These are phyloP conservation scores for Iphiclides podalirius DNA, from an alignment of 2,888 invertebrate species.

Conservation along the genomic window DNA sequence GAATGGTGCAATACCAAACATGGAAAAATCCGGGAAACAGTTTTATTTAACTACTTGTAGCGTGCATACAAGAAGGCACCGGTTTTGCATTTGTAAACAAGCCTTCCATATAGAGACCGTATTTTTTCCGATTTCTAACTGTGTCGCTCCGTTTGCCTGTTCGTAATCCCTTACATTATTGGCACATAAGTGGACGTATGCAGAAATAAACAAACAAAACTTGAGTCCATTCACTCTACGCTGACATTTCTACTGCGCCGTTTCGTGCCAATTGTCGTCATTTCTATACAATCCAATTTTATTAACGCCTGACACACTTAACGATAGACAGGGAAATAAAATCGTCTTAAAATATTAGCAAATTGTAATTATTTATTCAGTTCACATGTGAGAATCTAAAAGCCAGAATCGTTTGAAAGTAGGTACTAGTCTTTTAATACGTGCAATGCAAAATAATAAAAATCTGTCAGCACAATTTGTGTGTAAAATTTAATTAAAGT, in stretches of 20 bases:
- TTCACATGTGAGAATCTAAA: background rate
- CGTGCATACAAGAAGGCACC: too few relatives aligned
- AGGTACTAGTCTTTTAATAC: background rate
- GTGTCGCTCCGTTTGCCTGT: conserved; percentile 53
- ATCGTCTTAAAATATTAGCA: background rate
- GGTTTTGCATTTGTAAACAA: too few relatives aligned
- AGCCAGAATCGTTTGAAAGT: too few relatives aligned
- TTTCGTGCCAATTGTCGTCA: conserved; percentile 54
- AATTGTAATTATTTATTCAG: background rate
- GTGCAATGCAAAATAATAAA: background rate
- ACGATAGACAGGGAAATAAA: background rate
- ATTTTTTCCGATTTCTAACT: too few relatives aligned
- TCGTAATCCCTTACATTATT: conserved; percentile 58
- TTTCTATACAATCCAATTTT: conserved; percentile 15
- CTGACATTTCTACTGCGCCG: conserved; percentile 68
- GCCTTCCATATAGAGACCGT: too few relatives aligned
- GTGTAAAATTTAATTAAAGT: background rate
- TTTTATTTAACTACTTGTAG: too few relatives aligned
- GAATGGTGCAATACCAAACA: too few relatives aligned
- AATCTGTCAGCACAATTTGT: background rate
- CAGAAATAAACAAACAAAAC: conserved; percentile 67
- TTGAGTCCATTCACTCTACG: conserved; percentile 72
- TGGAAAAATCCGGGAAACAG: too few relatives aligned
- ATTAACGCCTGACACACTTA: conserved; percentile 9
- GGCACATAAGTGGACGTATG: conserved; percentile 72